phyloP scores from a whole-genome alignment of 1,140 invertebrate genomes.

The Megathymus violae region DNA sequence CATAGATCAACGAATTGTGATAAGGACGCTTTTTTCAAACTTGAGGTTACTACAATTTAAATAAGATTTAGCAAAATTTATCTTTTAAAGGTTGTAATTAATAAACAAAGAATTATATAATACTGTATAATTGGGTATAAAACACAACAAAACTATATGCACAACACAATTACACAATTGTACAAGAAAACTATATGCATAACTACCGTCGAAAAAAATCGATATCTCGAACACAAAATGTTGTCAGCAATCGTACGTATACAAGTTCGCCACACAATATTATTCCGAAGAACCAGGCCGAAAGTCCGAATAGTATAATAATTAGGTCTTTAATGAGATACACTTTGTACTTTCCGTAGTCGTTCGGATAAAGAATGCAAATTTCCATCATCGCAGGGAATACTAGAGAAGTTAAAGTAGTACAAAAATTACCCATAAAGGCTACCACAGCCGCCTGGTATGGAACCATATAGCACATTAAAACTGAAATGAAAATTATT shows the following conservation, averaged over 20 bases:
- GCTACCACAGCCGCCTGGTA: conserved; percentile 62
- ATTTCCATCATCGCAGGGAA: conserved; percentile 65
- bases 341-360: conserved; percentile 50
- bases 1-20: no score
- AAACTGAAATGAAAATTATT: conserved; percentile 57
- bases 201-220: conserved; percentile 10
- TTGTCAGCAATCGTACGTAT: conserved; percentile 45
- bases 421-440: conserved; percentile 61
- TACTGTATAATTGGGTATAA: conserved; percentile 1
- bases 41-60: no score
- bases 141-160: neutral
- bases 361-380: conserved; percentile 52
- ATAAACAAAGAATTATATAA: neutral
- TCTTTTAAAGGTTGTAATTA: no score
- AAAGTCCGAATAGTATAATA: conserved; percentile 48
- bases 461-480: conserved; percentile 53
- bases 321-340: conserved; percentile 54
- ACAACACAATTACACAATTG: no score
- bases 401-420: conserved; percentile 50
- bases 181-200: neutral
- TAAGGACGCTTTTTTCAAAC: no score
- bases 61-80: no score
- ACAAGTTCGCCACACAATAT: conserved; percentile 50
- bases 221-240: conserved; percentile 7
- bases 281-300: conserved; percentile 42